These are phyloP conservation scores for Tortrix viridana DNA, from an alignment of 2,888 invertebrate genomes.

Conservation along the genomic window DNA sequence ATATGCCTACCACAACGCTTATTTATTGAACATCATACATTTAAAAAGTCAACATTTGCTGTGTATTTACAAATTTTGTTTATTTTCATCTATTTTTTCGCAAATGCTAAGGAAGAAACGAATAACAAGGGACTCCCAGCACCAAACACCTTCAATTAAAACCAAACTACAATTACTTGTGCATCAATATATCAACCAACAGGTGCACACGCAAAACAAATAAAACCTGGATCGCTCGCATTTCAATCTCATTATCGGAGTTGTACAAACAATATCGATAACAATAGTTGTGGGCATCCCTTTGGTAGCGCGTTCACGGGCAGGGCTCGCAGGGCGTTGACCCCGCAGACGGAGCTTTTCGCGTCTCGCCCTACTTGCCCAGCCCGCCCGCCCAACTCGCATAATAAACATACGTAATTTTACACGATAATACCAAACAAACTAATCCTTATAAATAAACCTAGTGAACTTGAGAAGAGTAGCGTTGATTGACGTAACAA, in stretches of 20 bases:
- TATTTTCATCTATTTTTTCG: too few species aligned
- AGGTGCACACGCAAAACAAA: slow-evolving; percentile 27
- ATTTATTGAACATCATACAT: too few species aligned
- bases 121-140: too few species aligned
- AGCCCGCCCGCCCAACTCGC: slow-evolving; percentile 71
- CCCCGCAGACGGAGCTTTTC: slow-evolving; percentile 78
- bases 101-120: too few species aligned
- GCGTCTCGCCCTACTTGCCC: slow-evolving; percentile 72
- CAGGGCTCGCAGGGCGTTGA: slow-evolving; percentile 78
- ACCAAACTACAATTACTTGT: not conserved
- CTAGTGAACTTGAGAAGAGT: slow-evolving; percentile 6
- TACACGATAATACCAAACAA: slow-evolving; percentile 37
- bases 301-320: slow-evolving; percentile 72
- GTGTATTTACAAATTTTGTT: too few species aligned
- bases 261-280: slow-evolving; percentile 69
- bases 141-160: not conserved
- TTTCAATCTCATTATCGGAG: slow-evolving; percentile 34
- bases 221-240: slow-evolving; percentile 29
- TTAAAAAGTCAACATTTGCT: too few species aligned
- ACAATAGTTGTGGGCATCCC: slow-evolving; percentile 68
- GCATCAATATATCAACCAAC: not conserved
- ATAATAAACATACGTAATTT: slow-evolving; percentile 49
- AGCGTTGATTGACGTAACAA: not conserved
- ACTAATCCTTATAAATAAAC: slow-evolving; percentile 21
- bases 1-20: too few species aligned